A percentile compares a stretch with the other conserved stretches of the same genome.
phyloP scores from a whole-genome alignment of 2,797 vertebrate species.

The Zalophus californianus region DNA sequence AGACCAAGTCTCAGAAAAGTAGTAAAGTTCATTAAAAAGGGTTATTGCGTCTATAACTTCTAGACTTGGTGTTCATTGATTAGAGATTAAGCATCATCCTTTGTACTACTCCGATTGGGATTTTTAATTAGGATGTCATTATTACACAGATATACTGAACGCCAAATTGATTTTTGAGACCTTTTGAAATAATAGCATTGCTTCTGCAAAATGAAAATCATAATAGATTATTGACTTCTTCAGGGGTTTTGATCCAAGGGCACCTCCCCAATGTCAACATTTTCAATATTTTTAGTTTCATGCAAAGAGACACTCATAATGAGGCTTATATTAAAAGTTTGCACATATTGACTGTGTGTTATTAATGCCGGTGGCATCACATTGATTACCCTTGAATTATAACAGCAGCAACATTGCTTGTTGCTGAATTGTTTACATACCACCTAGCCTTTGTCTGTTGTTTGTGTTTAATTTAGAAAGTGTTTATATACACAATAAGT shows the following conservation, averaged over 20 bases:
- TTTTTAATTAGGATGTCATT: slow-evolving; percentile 92
- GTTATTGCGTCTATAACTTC: slow-evolving; percentile 87
- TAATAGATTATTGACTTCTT: slow-evolving; percentile 93
- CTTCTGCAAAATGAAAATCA: slow-evolving; percentile 93
- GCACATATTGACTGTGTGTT: slow-evolving; percentile 90
- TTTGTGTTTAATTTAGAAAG: slow-evolving; percentile 75
- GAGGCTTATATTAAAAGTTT: slow-evolving; percentile 90
- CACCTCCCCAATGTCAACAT: slow-evolving; percentile 90
- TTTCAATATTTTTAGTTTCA: slow-evolving; percentile 91
- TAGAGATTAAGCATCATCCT: slow-evolving; percentile 89
- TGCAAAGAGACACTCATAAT: slow-evolving; percentile 90
- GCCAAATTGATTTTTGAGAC: slow-evolving; percentile 91
- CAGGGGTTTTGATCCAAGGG: slow-evolving; percentile 89
- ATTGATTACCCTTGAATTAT: slow-evolving; percentile 91
- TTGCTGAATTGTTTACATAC: slow-evolving; percentile 76
- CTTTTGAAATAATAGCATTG: slow-evolving; percentile 90
- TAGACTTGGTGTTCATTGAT: slow-evolving; percentile 87
- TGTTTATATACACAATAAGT: slow-evolving; percentile 13
- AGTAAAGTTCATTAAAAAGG: slow-evolving; percentile 84
- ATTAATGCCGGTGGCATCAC: slow-evolving; percentile 92
- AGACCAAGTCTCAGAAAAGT: slow-evolving; percentile 74
- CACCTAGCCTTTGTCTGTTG: slow-evolving; percentile 72
- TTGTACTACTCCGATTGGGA: slow-evolving; percentile 87
- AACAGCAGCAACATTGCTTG: slow-evolving; percentile 67
- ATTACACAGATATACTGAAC: slow-evolving; percentile 91